Conservation (phyloP, 2,113 vertebrate species). For the Mastomys coucha region DNA sequence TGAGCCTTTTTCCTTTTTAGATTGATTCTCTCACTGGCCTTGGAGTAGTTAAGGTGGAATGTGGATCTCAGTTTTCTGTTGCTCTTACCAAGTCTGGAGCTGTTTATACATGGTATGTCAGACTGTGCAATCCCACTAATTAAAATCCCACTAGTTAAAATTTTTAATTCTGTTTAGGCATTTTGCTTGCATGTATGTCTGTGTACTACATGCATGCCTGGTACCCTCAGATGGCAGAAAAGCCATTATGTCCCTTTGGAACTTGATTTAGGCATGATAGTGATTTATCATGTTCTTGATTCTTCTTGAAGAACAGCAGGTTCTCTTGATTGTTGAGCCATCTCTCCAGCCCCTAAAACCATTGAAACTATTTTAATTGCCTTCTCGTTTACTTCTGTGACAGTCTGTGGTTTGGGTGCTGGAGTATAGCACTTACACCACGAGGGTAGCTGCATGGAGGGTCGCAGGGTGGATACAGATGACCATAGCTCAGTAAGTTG, state of each 20-base stretch:
- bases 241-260: not conserved
- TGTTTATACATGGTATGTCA: slow-evolving; percentile 96
- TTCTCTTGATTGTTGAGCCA: not conserved
- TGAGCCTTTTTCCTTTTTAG: slow-evolving; percentile 82
- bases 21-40: slow-evolving; percentile 99
- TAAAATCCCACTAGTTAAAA: not conserved
- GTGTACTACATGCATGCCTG: not conserved
- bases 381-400: not conserved
- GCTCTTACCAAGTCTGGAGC: slow-evolving; percentile 97
- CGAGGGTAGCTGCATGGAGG: not conserved
- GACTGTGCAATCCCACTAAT: not conserved
- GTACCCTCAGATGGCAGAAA: not conserved
- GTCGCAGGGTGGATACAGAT: not conserved
- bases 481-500: not conserved
- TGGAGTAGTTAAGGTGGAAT: slow-evolving; percentile 98
- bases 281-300: not conserved
- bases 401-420: not conserved
- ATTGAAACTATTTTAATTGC: not conserved
- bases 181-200: not conserved
- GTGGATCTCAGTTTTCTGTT: slow-evolving; percentile 98
- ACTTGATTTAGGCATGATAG: not conserved
- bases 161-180: not conserved
- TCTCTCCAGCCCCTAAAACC: not conserved
- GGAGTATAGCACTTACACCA: fast-evolving
- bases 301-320: not conserved